These are phyloP conservation scores for Thomomys bottae DNA, from an alignment of 2,113 vertebrate genomes.

Conservation along the genomic window DNA sequence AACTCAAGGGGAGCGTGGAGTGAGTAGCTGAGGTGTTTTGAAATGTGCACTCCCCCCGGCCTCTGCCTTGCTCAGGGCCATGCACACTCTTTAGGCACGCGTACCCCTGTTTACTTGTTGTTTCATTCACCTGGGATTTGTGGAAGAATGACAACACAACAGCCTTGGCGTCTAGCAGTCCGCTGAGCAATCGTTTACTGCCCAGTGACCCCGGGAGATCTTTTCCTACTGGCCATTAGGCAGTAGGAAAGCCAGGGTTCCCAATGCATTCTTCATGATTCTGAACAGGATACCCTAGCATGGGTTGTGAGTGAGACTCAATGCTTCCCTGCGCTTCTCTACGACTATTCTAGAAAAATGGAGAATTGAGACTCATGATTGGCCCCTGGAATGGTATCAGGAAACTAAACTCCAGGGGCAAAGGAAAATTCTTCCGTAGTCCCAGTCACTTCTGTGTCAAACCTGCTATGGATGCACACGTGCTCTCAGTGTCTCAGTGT, in stretches of 20 bases:
- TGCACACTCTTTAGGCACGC: neutral
- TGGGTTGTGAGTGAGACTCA: neutral
- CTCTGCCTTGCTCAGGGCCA: neutral
- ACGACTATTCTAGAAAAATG: neutral
- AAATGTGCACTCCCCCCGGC: neutral
- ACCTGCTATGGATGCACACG: neutral
- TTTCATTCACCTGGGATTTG: neutral
- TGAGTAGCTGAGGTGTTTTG: neutral
- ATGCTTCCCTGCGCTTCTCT: neutral
- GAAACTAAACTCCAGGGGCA: neutral
- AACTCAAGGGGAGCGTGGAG: neutral
- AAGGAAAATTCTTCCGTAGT: conserved; percentile 2
- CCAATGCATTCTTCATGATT: neutral
- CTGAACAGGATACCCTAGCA: neutral
- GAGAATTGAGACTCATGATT: neutral
- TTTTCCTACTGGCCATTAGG: neutral
- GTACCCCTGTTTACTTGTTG: neutral
- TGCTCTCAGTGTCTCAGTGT: neutral
- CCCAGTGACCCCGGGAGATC: neutral
- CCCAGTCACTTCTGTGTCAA: neutral
- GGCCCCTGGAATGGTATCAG: neutral
- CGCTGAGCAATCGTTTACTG: too few relatives aligned
- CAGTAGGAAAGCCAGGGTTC: neutral
- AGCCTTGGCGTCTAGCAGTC: neutral
- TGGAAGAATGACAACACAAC: fast-evolving